Evolutionary conservation across 1,140 invertebrate species (phyloP).

Genomic region (Psix sp.): DNA sequence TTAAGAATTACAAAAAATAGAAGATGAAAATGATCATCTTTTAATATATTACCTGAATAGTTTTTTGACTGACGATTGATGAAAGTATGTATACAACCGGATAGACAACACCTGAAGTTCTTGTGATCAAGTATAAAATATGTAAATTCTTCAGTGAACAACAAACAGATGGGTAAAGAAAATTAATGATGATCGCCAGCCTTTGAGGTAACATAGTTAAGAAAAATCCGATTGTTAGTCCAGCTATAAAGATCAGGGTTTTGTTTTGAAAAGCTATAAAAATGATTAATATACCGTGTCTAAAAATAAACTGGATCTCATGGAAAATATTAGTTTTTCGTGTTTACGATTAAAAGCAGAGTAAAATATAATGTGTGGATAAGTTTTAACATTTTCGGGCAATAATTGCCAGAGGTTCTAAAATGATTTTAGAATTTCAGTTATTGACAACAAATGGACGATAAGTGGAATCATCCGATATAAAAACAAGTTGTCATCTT

Average conservation of each 20-base stretch:
- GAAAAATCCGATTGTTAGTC: conserved; percentile 56
- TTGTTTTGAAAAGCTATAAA: neutral
- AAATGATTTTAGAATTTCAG: too few relatives aligned
- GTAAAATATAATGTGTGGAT: too few relatives aligned
- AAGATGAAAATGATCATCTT: too few relatives aligned
- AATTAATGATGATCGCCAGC: conserved; percentile 51
- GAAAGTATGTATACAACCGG: conserved; percentile 57
- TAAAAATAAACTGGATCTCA: too few relatives aligned
- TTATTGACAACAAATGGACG: conserved; percentile 16
- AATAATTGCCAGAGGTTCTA: too few relatives aligned
- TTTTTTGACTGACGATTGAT: too few relatives aligned
- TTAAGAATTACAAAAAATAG: too few relatives aligned
- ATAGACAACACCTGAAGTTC: conserved; percentile 58
- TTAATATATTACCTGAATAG: too few relatives aligned
- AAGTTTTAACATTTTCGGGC: too few relatives aligned
- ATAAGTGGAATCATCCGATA: conserved; percentile 10
- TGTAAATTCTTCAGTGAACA: conserved; percentile 53
- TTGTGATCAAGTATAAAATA: conserved; percentile 58
- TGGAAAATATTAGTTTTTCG: too few relatives aligned
- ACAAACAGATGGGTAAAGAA: conserved; percentile 52
- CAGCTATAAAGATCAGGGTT: conserved; percentile 50
- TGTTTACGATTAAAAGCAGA: too few relatives aligned
- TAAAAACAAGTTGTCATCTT: conserved; percentile 20
- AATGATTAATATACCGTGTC: neutral
- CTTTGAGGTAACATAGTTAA: conserved; percentile 64